Base-by-base conservation (phyloP, 2,888 invertebrate species). In the Strigamia maritima region DNA sequence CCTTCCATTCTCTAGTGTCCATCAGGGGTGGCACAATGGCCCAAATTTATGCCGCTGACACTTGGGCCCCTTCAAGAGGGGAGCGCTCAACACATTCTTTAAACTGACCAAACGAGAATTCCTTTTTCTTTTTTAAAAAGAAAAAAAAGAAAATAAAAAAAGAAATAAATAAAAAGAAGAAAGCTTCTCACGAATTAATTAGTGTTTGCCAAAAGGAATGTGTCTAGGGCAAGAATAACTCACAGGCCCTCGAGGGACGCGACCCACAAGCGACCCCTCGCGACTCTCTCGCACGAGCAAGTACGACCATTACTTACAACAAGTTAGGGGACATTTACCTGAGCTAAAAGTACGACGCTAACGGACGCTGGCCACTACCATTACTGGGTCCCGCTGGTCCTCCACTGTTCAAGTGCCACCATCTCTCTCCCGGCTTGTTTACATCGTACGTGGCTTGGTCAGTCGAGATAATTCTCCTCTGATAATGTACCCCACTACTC, bases 1-100 rank as follows among this genome's bases (percentile, higher is more conserved):
- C 77, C 77, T 28, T 10, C 44, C 77, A 77, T 77, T 28, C 77
- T 44, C 49, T 24, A 40, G 49, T 77, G 77, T 77, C 77, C 77
- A 44, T 77, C 77, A 77, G 40, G 49, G 38, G 77, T 26, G 44
- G 40, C 40, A 77, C 77, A 77, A 77, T 77, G 44, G 40, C n/a
- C 75, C 40, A 38, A 35, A 75, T 40, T 35, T 75, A 75, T 40
- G 40, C 38, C 75, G 40, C 38, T 75, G 75, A 75, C 75, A 75
- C 75, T 40, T 75, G 40, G 75, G 75, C 38, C 38, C 38, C 75
- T 75, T 75, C 40, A 12, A 75, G 75, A 75, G 40, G 75, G 75
- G 75, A 38, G 22, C 65, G 28, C 16, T 65, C 65, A 65, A 65
- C 65, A 65, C 65, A 65, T 65, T 65, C 65, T 28, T 26, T 26